A percentile compares a stretch with the other conserved stretches of the same genome.
phyloP scores from a whole-genome alignment of 2,113 vertebrate genomes.

The Lophotis ruficrista region DNA sequence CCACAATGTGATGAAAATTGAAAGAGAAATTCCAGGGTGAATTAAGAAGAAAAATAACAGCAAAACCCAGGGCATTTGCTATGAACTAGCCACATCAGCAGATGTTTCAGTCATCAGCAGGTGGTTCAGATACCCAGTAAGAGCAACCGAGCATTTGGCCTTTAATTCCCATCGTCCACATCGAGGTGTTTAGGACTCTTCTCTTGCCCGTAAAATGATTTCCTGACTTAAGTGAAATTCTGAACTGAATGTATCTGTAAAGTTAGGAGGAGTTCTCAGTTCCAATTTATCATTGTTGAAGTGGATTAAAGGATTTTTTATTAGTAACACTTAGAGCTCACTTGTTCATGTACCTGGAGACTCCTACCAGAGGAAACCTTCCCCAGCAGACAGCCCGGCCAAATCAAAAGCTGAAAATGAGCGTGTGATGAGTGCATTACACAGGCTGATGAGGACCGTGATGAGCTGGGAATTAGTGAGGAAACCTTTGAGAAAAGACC shows the following conservation, averaged over 20 bases:
- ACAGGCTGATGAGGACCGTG: slow-evolving; percentile 3
- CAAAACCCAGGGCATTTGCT: neutral
- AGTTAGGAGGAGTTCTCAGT: slow-evolving; percentile 31
- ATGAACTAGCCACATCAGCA: neutral
- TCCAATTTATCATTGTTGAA: slow-evolving; percentile 64
- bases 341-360: slow-evolving; percentile 65
- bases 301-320: slow-evolving; percentile 71
- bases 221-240: slow-evolving; percentile 41
- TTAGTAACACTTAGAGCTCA: slow-evolving; percentile 61
- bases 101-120: neutral
- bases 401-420: slow-evolving; percentile 62
- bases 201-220: neutral
- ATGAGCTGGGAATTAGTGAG: slow-evolving; percentile 48
- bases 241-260: slow-evolving; percentile 36
- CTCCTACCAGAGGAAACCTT: slow-evolving; percentile 34
- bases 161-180: neutral
- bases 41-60: neutral
- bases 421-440: slow-evolving; percentile 40
- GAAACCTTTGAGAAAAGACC: slow-evolving; percentile 36
- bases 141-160: neutral
- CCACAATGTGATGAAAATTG: neutral
- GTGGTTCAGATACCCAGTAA: neutral
- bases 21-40: neutral
- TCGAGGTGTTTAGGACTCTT: neutral
- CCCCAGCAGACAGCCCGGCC: slow-evolving; percentile 36